Evolutionary conservation across 2,113 vertebrate species (phyloP), one percentile per base, ranked within the genome.

Genomic region (Rhinoderma darwinii): DNA sequence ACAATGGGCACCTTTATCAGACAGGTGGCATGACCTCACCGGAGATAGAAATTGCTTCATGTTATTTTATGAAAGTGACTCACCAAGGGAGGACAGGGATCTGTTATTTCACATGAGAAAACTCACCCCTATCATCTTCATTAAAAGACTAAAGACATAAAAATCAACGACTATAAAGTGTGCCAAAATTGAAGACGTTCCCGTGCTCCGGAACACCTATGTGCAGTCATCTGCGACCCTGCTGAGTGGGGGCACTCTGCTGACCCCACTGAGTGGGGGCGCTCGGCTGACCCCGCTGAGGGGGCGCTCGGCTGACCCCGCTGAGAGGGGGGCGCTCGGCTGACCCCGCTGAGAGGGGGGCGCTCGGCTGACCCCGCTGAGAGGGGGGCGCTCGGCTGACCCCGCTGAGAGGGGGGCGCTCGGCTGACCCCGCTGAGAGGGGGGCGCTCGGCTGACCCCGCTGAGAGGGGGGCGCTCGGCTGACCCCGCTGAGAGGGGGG

Each of bases 41-140:
- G 32, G 66, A 37, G 66, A 70, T 37, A 70, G 37, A 41, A 1
- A 72, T 22, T 4, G 14, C 35, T 41, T 72, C 8, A 37, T 20
- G 68, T 72, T 25, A 25, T 41, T 72, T 39, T 11, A 72, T 72
- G 0, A 22, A 32, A 9, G 30, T 72, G 68, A 72, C 35, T 72
- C 68, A 72, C 18, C 8, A 4, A 9, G 37, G 37, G 68, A 72
- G 37, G 68, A 72, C 37, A 1, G 35, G 5, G 68, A 70, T 20
- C 32, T 70, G 66, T 7, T 32, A 72, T 72, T 72, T 72, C 68
- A 72, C 68, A 72, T 15, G 68, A 72, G 68, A 63, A 14, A 72
- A 25, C 5, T 20, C 30, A 17, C 12, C 2, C 4, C 32, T 20
- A 22, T 17, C 37, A 70, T 35, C 32, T 37, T 37, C 66, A 70